Percentiles rank a stretch among this genome's conserved stretches.
These are phyloP conservation scores for Heliconius erato DNA, from an alignment of 2,888 invertebrate genomes.

Conservation along the genomic window DNA sequence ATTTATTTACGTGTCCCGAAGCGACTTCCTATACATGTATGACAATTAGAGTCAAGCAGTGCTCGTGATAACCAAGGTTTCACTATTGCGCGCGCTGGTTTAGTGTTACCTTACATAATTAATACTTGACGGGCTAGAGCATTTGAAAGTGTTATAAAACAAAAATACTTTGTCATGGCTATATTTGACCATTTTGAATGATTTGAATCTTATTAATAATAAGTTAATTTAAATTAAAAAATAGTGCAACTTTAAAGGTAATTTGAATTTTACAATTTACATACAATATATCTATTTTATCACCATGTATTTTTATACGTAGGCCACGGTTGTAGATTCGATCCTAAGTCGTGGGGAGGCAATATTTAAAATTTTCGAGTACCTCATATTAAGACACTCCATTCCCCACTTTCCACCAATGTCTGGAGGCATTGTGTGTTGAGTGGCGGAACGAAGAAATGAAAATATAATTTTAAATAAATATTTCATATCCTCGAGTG, in stretches of 20 bases:
- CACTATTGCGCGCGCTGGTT: slow-evolving; percentile 69
- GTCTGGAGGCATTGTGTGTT: too few species aligned
- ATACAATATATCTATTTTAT: background rate
- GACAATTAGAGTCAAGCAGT: slow-evolving; percentile 50
- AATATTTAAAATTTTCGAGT: too few species aligned
- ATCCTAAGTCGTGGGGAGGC: too few species aligned
- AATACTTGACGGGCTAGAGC: slow-evolving; percentile 60
- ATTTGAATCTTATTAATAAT: background rate
- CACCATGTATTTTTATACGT: too few species aligned
- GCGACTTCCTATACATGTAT: slow-evolving; percentile 39
- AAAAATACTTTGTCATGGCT: slow-evolving; percentile 4
- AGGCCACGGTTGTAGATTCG: too few species aligned
- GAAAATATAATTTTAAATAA: too few species aligned
- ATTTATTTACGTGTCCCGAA: slow-evolving; percentile 52
- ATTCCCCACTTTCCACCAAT: too few species aligned
- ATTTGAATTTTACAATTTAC: background rate
- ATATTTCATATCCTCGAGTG: too few species aligned
- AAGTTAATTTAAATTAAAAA: background rate
- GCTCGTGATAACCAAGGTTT: slow-evolving; percentile 63
- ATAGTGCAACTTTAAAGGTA: background rate
- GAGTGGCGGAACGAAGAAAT: too few species aligned
- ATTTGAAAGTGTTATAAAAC: slow-evolving; percentile 48
- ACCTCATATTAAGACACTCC: too few species aligned
- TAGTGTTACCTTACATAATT: slow-evolving; percentile 52
- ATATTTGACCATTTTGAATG: slow-evolving; percentile 10